Percentiles rank a stretch among this genome's conserved stretches.
phyloP scores from a whole-genome alignment of 1,140 invertebrate genomes.

The Acarapis woodi region DNA sequence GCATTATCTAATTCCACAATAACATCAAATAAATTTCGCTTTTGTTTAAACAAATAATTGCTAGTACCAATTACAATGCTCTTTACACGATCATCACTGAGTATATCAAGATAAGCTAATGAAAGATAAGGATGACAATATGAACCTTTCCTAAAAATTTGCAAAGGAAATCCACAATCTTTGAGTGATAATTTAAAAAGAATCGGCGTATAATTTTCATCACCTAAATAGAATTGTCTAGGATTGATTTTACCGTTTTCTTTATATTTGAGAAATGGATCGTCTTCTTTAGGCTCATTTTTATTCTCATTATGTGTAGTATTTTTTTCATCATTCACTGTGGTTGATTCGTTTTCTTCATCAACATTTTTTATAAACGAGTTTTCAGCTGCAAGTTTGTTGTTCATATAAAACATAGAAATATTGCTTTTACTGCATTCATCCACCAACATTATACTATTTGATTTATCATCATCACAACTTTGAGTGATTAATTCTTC shows the following conservation, averaged over 20 bases:
- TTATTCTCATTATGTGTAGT: neutral
- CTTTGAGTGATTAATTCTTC: neutral
- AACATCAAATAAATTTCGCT: slow-evolving; percentile 66
- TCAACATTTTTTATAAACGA: no score
- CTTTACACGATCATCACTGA: slow-evolving; percentile 55
- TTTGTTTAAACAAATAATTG: slow-evolving; percentile 87
- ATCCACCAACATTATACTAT: no score
- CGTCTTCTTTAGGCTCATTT: neutral
- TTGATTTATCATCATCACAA: no score
- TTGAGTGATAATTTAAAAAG: slow-evolving; percentile 15
- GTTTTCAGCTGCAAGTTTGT: no score
- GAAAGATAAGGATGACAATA: slow-evolving; percentile 86
- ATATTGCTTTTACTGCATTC: no score
- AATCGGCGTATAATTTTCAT: slow-evolving; percentile 1
- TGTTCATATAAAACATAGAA: no score
- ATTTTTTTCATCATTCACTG: neutral
- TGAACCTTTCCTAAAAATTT: slow-evolving; percentile 65
- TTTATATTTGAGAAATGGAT: no score
- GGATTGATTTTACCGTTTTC: no score
- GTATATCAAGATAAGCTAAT: slow-evolving; percentile 68
- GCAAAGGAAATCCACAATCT: slow-evolving; percentile 56
- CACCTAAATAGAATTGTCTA: neutral
- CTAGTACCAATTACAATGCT: slow-evolving; percentile 86
- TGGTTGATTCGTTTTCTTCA: neutral
- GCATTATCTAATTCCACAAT: slow-evolving; percentile 57